Base-by-base conservation (phyloP, 2,113 vertebrate genomes). In the Hydrochoerus hydrochaeris region DNA sequence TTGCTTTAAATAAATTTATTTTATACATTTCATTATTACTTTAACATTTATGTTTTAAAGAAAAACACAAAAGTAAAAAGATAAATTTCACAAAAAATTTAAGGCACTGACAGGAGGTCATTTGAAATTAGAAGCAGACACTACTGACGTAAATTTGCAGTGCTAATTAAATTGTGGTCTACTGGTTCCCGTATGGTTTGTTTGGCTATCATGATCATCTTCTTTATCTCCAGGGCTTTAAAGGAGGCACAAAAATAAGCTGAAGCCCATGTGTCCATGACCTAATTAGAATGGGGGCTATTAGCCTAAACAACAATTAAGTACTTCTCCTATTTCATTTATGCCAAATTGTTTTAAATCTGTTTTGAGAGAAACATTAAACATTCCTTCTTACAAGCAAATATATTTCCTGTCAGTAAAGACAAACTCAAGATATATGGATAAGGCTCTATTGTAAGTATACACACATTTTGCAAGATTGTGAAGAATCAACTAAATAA, bases 151-250 rank as follows among this genome's bases (percentile, higher is more conserved):
- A 94, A 75, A 93, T 93, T 85, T 97, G 81, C 81, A 85, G 80
- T 78, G 81, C 96, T 96, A 95, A 97, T 98, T 95, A 96, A 82
- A 69, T 62, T 96, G 94, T 94, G 95, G 80, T 91, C 92, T 92
- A 9, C n/a, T 88, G 89, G 67, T 82, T 95, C 92, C 96, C 96
- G 87, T 93, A 95, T 94, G 96, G 63, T 97, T 97, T 91, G 26
- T 77, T 93, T 88, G 87, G 75, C 85, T 96, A 52, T 75, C 73
- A 67, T 44, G 90, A 67, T 90, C 80, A 46, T 16, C 67, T 89
- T 95, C 75, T 82, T 38, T 82, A 88, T 94, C 95, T 96, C 93
- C 41, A 83, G 91, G 82, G 85, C 41, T 95, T 96, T 96, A 41
- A 67, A 85, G 58, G 13, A 95, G 46, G 26, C n/a, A 84, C 77